Evolutionary conservation across 2,888 invertebrate species (phyloP), one percentile per base, ranked within the genome.

Genomic region (Brachypterus glaber): DNA sequence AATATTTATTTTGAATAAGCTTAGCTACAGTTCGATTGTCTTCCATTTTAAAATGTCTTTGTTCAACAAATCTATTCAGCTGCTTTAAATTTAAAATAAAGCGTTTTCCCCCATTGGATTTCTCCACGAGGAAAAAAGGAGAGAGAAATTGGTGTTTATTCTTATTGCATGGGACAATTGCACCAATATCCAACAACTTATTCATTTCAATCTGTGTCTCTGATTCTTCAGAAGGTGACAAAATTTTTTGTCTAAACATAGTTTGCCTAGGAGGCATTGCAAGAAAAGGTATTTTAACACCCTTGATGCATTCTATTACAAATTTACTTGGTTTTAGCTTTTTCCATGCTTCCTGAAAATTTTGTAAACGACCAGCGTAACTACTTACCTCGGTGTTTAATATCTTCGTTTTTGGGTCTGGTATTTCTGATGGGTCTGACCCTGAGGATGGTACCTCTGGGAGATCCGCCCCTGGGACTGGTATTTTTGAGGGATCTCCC

Each of bases 11-110:
- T 17, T 35, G 21, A 15, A 54, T 41, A 16, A 55, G 26, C 25
- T 45, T 40, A 2, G 35, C 25, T 1, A 44, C 50, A 1, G 53
- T 51, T 33, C 47, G 34, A 15, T 35, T 36, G 38, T 53, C 47
- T 33, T 54, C 49, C 36, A 51, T 42, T 37, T 56, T 54, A 35
- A 55, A 54, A 41, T 55, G 51, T 3, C 42, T 21, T 5, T 43
- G 39, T 27, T 21, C 14, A 21, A 55, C 25, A 39, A 41, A 52
- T 21, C 35, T 30, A 33, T 54, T 53, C n/a, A 53, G 25, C 2
- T 33, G 18, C 40, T 50, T 53, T 27, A 51, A 33, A 33, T 48
- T 47, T 32, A 48, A 36, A 33, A 47, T 48, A 32, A 47, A 46
- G 1, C 45, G 32, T 18, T 38, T 37, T 21, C 11, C 24, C 4